Base-by-base conservation (phyloP, 1,140 invertebrate species). In the Drosophila ambigua region DNA sequence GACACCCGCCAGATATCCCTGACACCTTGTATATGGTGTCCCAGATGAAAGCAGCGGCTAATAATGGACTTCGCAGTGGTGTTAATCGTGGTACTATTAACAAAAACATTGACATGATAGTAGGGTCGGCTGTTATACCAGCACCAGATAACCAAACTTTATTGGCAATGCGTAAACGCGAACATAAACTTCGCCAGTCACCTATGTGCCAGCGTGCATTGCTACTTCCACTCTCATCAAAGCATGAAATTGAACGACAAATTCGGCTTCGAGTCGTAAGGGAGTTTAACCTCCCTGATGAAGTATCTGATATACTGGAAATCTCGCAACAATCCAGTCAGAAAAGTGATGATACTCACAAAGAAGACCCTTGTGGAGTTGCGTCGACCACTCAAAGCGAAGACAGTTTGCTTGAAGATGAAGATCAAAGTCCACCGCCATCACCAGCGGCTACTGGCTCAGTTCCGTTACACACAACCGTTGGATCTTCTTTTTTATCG, bases 21-120 rank as follows among this genome's bases (percentile, higher is more conserved):
- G 98, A 99, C 92, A 97, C 97, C 2, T 93, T 98, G 26, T 99
- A 98, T 90, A 98, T 99, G 98, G 96, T 98, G 24, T 92, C 91
- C 43, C 82, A 90, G 4, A 89, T 92, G 76, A 92, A 92, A 49
- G 84, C 84, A 15, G 63, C 69, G 52, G 44, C 79, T 45, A 89
- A 91, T 58, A 91, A 93, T 5, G 93, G 92, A 81, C 94, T 95
- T 62, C 77, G 82, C 26, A 92, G 79, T 49, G 95, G 94, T 31
- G 93, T 94, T 55, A 79, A 66, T 50, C 91, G 94, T 2, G 93
- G 92, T 72, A 92, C 81, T 24, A 95, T 94, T 28, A 93, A 95
- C 9, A 94, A 94, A 59, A 95, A 94, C 58, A 93, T 94, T 50
- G 94, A 95, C 90, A 91, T 94, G 77, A 91, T 95, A 59, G 93